These are phyloP conservation scores for Odontamblyopus lacepedii DNA, from an alignment of 2,797 vertebrate genomes.

Conservation along the genomic window DNA sequence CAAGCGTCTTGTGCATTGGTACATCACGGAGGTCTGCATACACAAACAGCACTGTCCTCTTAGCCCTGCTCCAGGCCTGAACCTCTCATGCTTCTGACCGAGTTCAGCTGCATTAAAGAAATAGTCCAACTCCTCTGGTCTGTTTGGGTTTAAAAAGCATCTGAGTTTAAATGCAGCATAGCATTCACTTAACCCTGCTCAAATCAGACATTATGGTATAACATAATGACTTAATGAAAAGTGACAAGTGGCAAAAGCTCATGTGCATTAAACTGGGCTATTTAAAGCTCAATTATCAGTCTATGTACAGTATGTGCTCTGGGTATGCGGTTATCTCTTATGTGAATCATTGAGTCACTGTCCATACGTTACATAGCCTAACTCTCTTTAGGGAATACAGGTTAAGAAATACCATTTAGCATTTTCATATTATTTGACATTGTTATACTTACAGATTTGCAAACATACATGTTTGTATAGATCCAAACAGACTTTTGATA, in stretches of 20 bases:
- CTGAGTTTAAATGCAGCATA: conserved; percentile 7
- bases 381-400: not conserved
- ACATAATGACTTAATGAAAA: conserved; percentile 8
- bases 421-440: not conserved
- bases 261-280: not conserved
- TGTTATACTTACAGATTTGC: not conserved
- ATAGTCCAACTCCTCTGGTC: conserved; percentile 38
- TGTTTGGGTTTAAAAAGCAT: conserved; percentile 17
- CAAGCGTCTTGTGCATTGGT: conserved; percentile 45
- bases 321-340: not conserved
- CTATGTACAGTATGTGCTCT: not conserved
- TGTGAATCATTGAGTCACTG: not conserved
- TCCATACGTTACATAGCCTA: not conserved
- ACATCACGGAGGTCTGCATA: conserved; percentile 37
- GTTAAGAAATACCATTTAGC: not conserved
- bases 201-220: not conserved
- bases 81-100: conserved; percentile 47
- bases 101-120: conserved; percentile 44
- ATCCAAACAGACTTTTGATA: conserved; percentile 35
- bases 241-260: not conserved
- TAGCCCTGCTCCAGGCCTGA: conserved; percentile 33
- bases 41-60: conserved; percentile 32
- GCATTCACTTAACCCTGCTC: not conserved
- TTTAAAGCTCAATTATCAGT: not conserved
- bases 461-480: conserved; percentile 3